phyloP scores from a whole-genome alignment of 2,888 invertebrate species.

The Drosophila paracracens region DNA sequence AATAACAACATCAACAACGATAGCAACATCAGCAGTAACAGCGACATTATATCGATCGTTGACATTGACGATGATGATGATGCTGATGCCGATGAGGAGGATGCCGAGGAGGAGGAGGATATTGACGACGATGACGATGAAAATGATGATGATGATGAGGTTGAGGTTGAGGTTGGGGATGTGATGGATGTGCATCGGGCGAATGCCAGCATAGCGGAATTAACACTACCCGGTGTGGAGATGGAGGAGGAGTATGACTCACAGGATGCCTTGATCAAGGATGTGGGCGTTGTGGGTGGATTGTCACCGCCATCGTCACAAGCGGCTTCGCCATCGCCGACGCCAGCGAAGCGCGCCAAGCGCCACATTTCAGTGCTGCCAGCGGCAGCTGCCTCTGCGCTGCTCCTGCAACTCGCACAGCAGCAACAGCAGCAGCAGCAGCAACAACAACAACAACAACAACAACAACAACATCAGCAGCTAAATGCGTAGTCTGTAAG shows the following conservation, averaged over 20 bases:
- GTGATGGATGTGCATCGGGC: slow-evolving; percentile 20
- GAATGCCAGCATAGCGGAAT: slow-evolving; percentile 28
- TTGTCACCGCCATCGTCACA: slow-evolving; percentile 40
- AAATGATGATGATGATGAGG: slow-evolving; percentile 17
- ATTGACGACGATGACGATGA: neutral
- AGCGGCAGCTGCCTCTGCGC: slow-evolving; percentile 51
- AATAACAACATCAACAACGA: slow-evolving; percentile 9
- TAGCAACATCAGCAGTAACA: slow-evolving; percentile 15
- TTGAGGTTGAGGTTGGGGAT: neutral
- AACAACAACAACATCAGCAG: slow-evolving; percentile 18
- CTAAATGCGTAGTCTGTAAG: slow-evolving; percentile 26
- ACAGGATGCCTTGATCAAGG: slow-evolving; percentile 71
- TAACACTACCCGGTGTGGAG: slow-evolving; percentile 33
- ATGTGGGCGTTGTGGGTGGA: slow-evolving; percentile 68
- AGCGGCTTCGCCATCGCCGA: slow-evolving; percentile 24
- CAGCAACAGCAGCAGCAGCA: slow-evolving; percentile 28
- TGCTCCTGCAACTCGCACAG: slow-evolving; percentile 51
- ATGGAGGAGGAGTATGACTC: slow-evolving; percentile 46
- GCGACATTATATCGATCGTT: slow-evolving; percentile 62
- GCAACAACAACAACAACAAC: slow-evolving; percentile 15
- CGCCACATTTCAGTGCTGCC: slow-evolving; percentile 59
- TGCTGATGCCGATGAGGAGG: slow-evolving; percentile 8
- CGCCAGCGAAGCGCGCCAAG: slow-evolving; percentile 57
- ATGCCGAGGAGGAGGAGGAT: neutral
- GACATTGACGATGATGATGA: slow-evolving; percentile 69